These are phyloP conservation scores for Leuciscus idus DNA, from an alignment of 2,113 vertebrate species.

Conservation along the genomic window DNA sequence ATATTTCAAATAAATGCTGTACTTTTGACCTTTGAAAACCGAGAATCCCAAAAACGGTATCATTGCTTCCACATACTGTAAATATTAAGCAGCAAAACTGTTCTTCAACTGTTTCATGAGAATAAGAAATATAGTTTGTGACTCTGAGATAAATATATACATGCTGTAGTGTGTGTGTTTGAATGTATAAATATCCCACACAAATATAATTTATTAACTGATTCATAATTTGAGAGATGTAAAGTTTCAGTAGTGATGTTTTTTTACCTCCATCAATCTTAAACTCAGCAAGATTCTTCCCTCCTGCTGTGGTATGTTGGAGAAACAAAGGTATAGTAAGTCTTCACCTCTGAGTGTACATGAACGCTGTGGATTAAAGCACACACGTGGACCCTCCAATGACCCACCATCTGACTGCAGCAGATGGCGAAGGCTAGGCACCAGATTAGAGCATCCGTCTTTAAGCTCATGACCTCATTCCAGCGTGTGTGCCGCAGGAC, in stretches of 20 bases:
- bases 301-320: not conserved
- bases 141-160: too few relatives aligned
- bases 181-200: not conserved
- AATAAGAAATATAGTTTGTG: not conserved
- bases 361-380: conserved; percentile 32
- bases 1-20: not conserved
- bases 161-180: not conserved
- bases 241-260: not conserved
- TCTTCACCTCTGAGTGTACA: not conserved
- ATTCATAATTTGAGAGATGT: not conserved
- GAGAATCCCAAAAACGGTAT: not conserved
- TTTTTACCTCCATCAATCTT: not conserved
- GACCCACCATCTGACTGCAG: conserved; percentile 56
- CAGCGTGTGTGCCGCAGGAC: conserved; percentile 25
- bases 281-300: not conserved
- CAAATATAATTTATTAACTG: not conserved
- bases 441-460: conserved; percentile 59
- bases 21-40: too few relatives aligned
- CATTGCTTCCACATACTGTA: not conserved
- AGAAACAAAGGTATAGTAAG: not conserved
- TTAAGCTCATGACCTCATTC: conserved; percentile 53
- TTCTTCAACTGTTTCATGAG: not conserved
- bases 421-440: conserved; percentile 55
- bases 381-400: conserved; percentile 23
- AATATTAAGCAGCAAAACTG: not conserved